Conservation (phyloP, 2,113 vertebrate species). For the Ia io region DNA sequence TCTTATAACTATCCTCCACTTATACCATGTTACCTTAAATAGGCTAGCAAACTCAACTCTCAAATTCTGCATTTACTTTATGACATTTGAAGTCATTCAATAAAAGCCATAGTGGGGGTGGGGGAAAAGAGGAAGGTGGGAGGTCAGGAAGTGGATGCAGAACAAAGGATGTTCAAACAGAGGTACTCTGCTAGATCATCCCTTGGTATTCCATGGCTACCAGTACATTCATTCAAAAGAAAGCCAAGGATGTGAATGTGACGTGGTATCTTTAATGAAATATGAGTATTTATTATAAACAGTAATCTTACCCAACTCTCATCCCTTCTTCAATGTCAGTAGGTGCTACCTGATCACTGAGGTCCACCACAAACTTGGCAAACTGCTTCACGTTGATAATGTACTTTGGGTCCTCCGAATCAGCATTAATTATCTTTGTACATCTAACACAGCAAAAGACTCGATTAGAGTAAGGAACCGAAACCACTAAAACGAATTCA, state of each 20-base stretch:
- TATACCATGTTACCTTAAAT: not conserved
- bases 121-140: not conserved
- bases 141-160: not conserved
- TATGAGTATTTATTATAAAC: not conserved
- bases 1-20: not conserved
- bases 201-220: not conserved
- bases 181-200: not conserved
- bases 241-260: not conserved
- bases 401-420: slow-evolving; percentile 98
- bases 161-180: not conserved
- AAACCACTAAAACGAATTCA: slow-evolving; percentile 18
- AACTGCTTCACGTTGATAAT: slow-evolving; percentile 99
- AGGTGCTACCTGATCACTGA: slow-evolving; percentile 98
- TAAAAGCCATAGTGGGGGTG: not conserved
- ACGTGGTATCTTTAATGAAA: not conserved
- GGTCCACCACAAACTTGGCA: slow-evolving; percentile 99
- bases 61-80: not conserved
- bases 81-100: not conserved
- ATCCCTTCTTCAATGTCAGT: slow-evolving; percentile 99
- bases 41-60: not conserved
- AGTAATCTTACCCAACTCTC: slow-evolving; percentile 93
- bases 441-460: slow-evolving; percentile 84
- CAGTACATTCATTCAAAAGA: not conserved
- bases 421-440: slow-evolving; percentile 99
- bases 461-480: slow-evolving; percentile 33